Percentiles rank a stretch among this genome's conserved stretches.
These are phyloP conservation scores for Drosophila kepulauana DNA, from an alignment of 1,140 invertebrate genomes.

Conservation along the genomic window DNA sequence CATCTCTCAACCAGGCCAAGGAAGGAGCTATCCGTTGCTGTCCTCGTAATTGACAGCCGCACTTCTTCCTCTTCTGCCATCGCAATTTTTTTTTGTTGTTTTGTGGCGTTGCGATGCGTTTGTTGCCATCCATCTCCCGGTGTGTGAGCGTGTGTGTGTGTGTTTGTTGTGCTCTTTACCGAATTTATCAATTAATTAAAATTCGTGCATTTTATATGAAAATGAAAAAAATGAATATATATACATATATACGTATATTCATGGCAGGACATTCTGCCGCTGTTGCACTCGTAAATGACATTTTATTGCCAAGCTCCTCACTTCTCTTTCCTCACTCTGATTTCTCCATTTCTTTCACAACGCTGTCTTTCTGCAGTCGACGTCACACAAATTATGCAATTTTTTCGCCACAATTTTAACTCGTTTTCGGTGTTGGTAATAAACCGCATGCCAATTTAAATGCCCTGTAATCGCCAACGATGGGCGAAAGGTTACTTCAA, in stretches of 20 bases:
- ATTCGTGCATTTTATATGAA: slow-evolving; percentile 77
- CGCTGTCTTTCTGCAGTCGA: slow-evolving; percentile 42
- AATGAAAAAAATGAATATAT: slow-evolving; percentile 49
- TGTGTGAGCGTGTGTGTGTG: slow-evolving; percentile 12
- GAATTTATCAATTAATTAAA: slow-evolving; percentile 84
- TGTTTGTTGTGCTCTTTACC: slow-evolving; percentile 66
- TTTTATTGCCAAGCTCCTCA: slow-evolving; percentile 64
- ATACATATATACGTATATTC: slow-evolving; percentile 59
- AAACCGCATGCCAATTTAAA: slow-evolving; percentile 62
- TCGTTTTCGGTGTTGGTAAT: slow-evolving; percentile 78
- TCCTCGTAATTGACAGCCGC: slow-evolving; percentile 80
- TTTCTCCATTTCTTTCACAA: no score
- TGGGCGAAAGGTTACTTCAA: no score
- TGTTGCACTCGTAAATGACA: slow-evolving; percentile 68
- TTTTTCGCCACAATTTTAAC: slow-evolving; percentile 81
- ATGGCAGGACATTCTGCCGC: slow-evolving; percentile 48
- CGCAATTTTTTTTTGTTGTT: slow-evolving; percentile 6
- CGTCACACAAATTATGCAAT: slow-evolving; percentile 82
- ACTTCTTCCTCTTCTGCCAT: slow-evolving; percentile 39
- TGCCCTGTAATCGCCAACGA: slow-evolving; percentile 8
- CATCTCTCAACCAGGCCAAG: slow-evolving; percentile 15
- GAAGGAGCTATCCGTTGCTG: slow-evolving; percentile 37
- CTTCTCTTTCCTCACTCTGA: slow-evolving; percentile 1
- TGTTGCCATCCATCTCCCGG: slow-evolving; percentile 25
- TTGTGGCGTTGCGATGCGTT: slow-evolving; percentile 4